A percentile compares a stretch with the other conserved stretches of the same genome.
These are phyloP conservation scores for Tetramorium simillimum DNA, from an alignment of 1,140 invertebrate genomes.

Conservation along the genomic window DNA sequence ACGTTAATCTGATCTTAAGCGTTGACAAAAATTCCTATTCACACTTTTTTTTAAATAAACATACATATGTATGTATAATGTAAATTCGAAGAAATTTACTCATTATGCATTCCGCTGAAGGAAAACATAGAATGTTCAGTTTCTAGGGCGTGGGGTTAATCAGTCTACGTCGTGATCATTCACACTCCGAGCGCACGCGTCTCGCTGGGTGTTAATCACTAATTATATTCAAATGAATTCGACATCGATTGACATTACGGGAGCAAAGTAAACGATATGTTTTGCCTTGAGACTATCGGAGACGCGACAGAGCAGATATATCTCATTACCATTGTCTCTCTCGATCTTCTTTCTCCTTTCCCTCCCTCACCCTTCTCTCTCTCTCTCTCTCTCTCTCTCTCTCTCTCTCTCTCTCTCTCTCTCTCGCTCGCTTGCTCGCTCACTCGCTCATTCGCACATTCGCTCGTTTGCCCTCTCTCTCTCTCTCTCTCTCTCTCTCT, in stretches of 20 bases:
- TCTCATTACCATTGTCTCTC: not conserved
- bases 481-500: not conserved
- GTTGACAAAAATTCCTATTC: not conserved
- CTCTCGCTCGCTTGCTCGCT: too few species aligned
- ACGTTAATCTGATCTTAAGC: not conserved
- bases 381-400: too few species aligned
- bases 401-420: not conserved
- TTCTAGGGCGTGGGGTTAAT: not conserved
- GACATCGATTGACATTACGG: constrained; percentile 24
- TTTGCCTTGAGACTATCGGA: not conserved
- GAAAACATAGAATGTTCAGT: not conserved
- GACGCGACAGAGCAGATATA: not conserved
- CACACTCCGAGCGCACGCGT: not conserved
- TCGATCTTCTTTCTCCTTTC: too few species aligned
- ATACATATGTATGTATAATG: not conserved
- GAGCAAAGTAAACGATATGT: constrained; percentile 18
- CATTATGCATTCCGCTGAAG: not conserved
- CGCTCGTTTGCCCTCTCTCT: too few species aligned
- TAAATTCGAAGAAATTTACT: not conserved
- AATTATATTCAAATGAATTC: constrained; percentile 25
- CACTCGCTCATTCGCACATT: too few species aligned
- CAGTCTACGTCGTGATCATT: not conserved
- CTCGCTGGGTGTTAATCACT: not conserved
- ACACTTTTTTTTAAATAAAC: not conserved
- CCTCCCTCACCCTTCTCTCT: not conserved